These are phyloP conservation scores for Hexactinellida sp. DNA, from an alignment of 37 sponge, comb jelly and placozoan genomes.

Conservation along the genomic window DNA sequence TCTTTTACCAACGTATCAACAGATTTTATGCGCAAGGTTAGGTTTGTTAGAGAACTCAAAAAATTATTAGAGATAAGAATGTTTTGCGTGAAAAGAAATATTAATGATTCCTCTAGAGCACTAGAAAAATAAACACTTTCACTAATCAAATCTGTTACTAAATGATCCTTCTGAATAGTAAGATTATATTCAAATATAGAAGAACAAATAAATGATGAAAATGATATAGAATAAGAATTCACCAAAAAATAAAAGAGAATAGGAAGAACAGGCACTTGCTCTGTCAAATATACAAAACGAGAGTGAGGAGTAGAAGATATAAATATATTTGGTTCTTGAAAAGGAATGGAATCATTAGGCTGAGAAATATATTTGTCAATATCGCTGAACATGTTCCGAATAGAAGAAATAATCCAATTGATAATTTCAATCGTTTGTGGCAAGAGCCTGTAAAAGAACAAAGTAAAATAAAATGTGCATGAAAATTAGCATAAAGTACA, in stretches of 20 bases:
- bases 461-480: too few species aligned
- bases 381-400: not conserved
- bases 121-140: too few species aligned
- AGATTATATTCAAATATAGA: not conserved
- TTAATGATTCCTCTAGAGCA: not conserved
- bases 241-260: not conserved
- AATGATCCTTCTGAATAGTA: not conserved
- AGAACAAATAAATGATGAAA: not conserved
- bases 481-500: too few species aligned
- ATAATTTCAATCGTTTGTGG: not conserved
- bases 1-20: too few species aligned
- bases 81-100: not conserved
- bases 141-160: not conserved
- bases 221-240: not conserved
- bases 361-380: not conserved
- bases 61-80: not conserved
- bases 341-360: not conserved
- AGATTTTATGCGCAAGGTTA: too few species aligned
- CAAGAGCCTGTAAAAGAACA: not conserved
- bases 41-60: too few species aligned
- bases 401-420: not conserved
- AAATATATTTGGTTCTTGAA: not conserved
- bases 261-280: not conserved
- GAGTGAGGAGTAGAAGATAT: not conserved
- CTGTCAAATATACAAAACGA: not conserved